Evolutionary conservation across 2,113 vertebrate species (phyloP).

Genomic region (Ailuropoda melanoleuca): DNA sequence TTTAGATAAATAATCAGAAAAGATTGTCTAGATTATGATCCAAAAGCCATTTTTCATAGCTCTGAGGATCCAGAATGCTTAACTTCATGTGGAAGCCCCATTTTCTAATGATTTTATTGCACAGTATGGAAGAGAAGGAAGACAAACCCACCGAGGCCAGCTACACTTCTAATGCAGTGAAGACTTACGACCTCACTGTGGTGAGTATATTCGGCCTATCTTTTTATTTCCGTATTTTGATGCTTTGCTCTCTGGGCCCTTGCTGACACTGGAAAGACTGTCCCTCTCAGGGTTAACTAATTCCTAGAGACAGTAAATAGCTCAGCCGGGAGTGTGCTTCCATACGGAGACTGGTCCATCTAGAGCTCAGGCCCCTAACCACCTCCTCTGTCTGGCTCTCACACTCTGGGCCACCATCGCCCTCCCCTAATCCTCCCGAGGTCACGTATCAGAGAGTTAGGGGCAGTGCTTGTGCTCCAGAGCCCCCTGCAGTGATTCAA

Average conservation of each 20-base stretch:
- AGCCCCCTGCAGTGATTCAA: too few relatives aligned
- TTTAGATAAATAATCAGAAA: conserved; percentile 90
- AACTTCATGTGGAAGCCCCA: conserved; percentile 42
- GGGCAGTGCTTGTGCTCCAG: rapidly evolving
- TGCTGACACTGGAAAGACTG: neutral
- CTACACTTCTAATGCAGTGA: neutral
- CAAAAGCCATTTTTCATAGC: conserved; percentile 85
- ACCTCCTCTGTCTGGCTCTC: neutral
- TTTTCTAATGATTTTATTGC: conserved; percentile 58
- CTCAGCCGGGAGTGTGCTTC: neutral
- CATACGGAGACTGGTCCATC: rapidly evolving
- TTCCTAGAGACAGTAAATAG: neutral
- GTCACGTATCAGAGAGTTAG: neutral
- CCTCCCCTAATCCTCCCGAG: neutral
- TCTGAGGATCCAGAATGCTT: conserved; percentile 66
- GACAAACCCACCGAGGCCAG: neutral
- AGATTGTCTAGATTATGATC: conserved; percentile 87
- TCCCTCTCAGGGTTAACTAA: neutral
- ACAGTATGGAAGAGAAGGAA: neutral
- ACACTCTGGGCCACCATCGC: neutral
- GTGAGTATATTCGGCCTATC: neutral
- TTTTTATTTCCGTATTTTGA: neutral
- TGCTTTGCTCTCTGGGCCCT: neutral
- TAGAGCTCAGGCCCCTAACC: rapidly evolving
- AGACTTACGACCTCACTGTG: neutral